These are phyloP conservation scores for Peribatodes rhomboidaria DNA, from an alignment of 2,888 invertebrate genomes.

Conservation along the genomic window DNA sequence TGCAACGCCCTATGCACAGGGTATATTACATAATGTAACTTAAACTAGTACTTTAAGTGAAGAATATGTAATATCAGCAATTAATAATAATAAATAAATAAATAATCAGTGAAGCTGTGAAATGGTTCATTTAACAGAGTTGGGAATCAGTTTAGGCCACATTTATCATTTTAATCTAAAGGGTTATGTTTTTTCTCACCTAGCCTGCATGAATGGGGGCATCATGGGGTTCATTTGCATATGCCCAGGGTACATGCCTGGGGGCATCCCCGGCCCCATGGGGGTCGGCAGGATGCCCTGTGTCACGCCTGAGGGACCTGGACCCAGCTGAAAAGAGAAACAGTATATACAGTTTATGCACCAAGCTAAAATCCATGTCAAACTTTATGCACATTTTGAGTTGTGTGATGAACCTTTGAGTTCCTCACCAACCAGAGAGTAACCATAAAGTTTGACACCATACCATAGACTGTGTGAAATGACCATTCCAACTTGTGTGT, in stretches of 20 bases:
- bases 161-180: no score
- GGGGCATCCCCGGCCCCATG: slow-evolving; percentile 87
- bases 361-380: not conserved
- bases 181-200: slow-evolving; percentile 70
- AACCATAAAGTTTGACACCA: slow-evolving; percentile 7
- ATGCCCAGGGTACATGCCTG: slow-evolving; percentile 88
- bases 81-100: no score
- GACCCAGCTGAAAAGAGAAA: slow-evolving; percentile 66
- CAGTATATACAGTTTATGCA: not conserved
- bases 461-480: not conserved
- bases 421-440: not conserved
- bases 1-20: no score
- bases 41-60: no score
- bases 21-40: no score
- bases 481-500: slow-evolving; percentile 9
- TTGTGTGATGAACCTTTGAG: not conserved
- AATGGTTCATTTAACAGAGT: no score
- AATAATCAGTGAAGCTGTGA: no score
- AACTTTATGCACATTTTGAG: not conserved
- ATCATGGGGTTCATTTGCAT: slow-evolving; percentile 92
- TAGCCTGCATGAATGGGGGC: slow-evolving; percentile 91
- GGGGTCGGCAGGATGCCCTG: slow-evolving; percentile 86
- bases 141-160: no score
- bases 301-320: slow-evolving; percentile 88
- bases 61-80: no score